Evolutionary conservation across 2,888 invertebrate species (phyloP).

Genomic region (Amiota minor): DNA sequence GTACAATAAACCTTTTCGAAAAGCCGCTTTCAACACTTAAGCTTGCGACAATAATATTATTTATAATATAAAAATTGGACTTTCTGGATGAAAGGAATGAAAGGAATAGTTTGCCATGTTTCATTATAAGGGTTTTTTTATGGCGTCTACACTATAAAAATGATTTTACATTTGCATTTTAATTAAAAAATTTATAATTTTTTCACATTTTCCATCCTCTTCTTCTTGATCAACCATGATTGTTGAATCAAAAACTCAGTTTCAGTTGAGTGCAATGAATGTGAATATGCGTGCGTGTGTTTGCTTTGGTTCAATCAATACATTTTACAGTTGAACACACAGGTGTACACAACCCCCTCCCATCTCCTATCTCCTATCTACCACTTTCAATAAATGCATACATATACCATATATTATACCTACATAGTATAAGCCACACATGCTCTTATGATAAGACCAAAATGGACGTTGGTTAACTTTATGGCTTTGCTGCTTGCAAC

Average conservation of each 20-base stretch:
- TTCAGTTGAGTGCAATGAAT: conserved; percentile 16
- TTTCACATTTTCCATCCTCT: background rate
- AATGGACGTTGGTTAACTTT: conserved; percentile 49
- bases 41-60: too few relatives aligned
- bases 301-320: conserved; percentile 63
- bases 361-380: too few relatives aligned
- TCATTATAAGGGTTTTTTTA: background rate
- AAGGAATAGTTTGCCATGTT: background rate
- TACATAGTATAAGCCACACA: background rate
- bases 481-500: conserved; percentile 28
- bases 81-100: too few relatives aligned
- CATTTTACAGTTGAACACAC: conserved; percentile 61
- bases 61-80: too few relatives aligned
- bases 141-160: too few relatives aligned
- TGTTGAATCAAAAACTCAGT: background rate
- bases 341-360: conserved; percentile 44
- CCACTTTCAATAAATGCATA: background rate
- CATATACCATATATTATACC: too few relatives aligned
- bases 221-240: background rate
- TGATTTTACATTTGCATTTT: conserved; percentile 32
- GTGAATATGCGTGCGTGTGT: conserved; percentile 22
- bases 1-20: too few relatives aligned
- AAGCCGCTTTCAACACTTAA: too few relatives aligned
- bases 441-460: conserved; percentile 28
- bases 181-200: conserved; percentile 27